These are phyloP conservation scores for Tenebrio molitor DNA, from an alignment of 1,140 invertebrate genomes.

Conservation along the genomic window DNA sequence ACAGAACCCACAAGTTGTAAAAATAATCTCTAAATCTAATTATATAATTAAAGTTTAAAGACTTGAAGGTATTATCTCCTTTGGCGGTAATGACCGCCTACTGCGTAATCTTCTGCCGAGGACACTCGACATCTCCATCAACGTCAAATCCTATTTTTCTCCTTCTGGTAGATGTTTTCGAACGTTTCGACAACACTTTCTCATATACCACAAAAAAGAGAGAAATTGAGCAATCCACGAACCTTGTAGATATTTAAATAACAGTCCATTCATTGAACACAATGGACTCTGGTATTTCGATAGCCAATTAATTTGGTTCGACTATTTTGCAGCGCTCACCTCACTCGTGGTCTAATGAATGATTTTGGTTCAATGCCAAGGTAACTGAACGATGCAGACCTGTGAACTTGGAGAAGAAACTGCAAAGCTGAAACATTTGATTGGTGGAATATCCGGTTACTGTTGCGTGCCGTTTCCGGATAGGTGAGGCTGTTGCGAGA, in stretches of 20 bases:
- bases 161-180: no score
- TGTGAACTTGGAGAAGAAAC: neutral
- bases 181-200: no score
- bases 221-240: neutral
- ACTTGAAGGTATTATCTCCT: conserved; percentile 6
- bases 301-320: conserved; percentile 4
- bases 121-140: conserved; percentile 22
- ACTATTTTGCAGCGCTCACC: neutral
- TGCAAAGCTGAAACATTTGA: neutral
- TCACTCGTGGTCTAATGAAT: neutral
- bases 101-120: conserved; percentile 2
- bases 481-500: conserved; percentile 12
- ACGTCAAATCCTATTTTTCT: conserved; percentile 5
- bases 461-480: conserved; percentile 20
- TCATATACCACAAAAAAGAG: neutral
- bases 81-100: conserved; percentile 17
- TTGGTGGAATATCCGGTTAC: conserved; percentile 28
- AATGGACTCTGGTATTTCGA: neutral
- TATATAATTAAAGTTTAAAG: conserved; percentile 32
- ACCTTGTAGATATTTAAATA: conserved; percentile 6
- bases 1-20: conserved; percentile 33
- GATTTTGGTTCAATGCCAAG: neutral
- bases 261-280: neutral
- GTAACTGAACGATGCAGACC: neutral
- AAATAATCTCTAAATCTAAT: conserved; percentile 39